Percentiles rank a stretch among this genome's conserved stretches.
phyloP scores from a whole-genome alignment of 2,888 invertebrate species.

The Macaria notata region DNA sequence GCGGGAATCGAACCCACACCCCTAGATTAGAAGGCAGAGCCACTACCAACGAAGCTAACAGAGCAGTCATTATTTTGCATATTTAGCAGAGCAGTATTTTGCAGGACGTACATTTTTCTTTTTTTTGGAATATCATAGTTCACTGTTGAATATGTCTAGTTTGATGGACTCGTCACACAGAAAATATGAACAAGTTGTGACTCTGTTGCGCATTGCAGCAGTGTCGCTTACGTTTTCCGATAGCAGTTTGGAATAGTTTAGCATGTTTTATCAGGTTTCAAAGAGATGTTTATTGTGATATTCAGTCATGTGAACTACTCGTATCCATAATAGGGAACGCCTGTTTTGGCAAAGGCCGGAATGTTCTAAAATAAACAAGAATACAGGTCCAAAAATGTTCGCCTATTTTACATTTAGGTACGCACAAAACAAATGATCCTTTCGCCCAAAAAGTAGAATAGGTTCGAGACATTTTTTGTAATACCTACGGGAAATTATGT shows the following conservation, averaged over 20 bases:
- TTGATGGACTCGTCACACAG: too few relatives aligned
- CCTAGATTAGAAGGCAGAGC: too few relatives aligned
- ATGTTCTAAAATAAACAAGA: not conserved
- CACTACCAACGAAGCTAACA: too few relatives aligned
- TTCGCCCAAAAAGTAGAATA: not conserved
- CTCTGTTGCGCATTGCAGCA: slow-evolving; percentile 1
- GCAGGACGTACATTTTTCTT: too few relatives aligned
- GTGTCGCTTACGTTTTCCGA: slow-evolving; percentile 23
- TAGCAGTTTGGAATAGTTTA: slow-evolving; percentile 29
- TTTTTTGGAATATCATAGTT: too few relatives aligned
- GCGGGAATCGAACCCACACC: too few relatives aligned
- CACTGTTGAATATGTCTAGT: too few relatives aligned
- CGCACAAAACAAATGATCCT: not conserved
- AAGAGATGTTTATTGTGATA: slow-evolving; percentile 15
- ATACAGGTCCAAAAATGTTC: not conserved
- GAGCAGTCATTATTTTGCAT: too few relatives aligned
- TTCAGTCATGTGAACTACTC: slow-evolving; percentile 3
- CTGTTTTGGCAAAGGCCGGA: slow-evolving; percentile 2
- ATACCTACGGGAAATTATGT: not conserved
- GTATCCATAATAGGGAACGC: slow-evolving; percentile 1
- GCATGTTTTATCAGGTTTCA: slow-evolving; percentile 15
- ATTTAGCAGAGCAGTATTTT: too few relatives aligned
- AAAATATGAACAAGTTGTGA: too few relatives aligned
- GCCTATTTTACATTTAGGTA: not conserved
- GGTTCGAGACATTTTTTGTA: not conserved